A percentile compares a stretch with the other conserved stretches of the same genome.
These are phyloP conservation scores for Phrynocephalus vlangalii DNA, from an alignment of 2,797 vertebrate species.

Conservation along the genomic window DNA sequence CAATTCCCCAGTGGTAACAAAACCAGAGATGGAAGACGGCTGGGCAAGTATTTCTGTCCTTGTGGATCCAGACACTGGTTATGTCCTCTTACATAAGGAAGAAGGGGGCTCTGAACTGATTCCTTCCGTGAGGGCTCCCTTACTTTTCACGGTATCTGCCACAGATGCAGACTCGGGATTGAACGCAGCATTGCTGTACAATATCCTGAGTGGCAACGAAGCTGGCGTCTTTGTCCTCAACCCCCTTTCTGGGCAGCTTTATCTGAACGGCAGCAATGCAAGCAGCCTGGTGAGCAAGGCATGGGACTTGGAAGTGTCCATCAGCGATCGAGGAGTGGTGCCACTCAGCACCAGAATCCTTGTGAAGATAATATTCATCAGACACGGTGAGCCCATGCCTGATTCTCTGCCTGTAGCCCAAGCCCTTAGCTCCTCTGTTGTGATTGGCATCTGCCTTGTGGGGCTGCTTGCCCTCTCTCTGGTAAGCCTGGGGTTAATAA, in stretches of 20 bases:
- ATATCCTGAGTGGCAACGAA: constrained; percentile 76
- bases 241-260: constrained; percentile 83
- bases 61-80: constrained; percentile 83
- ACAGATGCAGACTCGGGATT: constrained; percentile 86
- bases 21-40: constrained; percentile 81
- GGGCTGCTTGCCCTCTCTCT: constrained; percentile 83
- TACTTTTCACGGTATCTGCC: constrained; percentile 79
- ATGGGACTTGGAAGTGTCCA: constrained; percentile 80
- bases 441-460: constrained; percentile 84
- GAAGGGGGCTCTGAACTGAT: accelerated
- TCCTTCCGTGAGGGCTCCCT: constrained; percentile 19
- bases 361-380: constrained; percentile 85
- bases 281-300: constrained; percentile 87
- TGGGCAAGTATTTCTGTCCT: constrained; percentile 82
- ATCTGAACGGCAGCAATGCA: constrained; percentile 87
- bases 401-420: constrained; percentile 78
- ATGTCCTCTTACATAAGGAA: constrained; percentile 62
- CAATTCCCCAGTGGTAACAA: constrained; percentile 84
- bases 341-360: constrained; percentile 76
- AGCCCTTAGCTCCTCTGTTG: constrained; percentile 81
- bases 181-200: constrained; percentile 85
- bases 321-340: constrained; percentile 85
- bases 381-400: constrained; percentile 84
- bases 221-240: constrained; percentile 83
- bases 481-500: constrained; percentile 81